Evolutionary conservation across 2,797 vertebrate genomes (phyloP).

Genomic region (Lateolabrax maculatus): DNA sequence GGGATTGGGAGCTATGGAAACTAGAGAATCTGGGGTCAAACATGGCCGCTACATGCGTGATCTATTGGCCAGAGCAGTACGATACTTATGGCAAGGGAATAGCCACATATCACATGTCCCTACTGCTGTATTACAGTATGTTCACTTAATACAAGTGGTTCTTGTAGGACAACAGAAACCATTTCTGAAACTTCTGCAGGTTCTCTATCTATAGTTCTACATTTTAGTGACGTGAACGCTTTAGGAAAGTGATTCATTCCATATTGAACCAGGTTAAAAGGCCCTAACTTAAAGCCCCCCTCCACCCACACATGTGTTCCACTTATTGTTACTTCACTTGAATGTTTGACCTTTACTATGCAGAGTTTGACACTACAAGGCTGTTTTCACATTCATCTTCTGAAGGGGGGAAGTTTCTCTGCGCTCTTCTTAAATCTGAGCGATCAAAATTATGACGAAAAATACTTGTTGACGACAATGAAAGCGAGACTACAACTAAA

Average conservation of each 20-base stretch:
- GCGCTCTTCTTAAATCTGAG: not conserved
- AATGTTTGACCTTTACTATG: not conserved
- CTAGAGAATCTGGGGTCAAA: conserved; percentile 61
- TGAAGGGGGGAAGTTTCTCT: not conserved
- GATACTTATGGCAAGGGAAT: conserved; percentile 38
- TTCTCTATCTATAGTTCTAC: not conserved
- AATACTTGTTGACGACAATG: too few species aligned
- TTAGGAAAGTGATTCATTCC: not conserved
- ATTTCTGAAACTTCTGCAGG: conserved; percentile 6
- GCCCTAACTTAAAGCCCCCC: not conserved
- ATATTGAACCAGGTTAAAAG: not conserved
- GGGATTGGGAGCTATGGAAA: conserved; percentile 65
- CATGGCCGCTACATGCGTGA: conserved; percentile 65
- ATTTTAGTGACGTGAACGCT: not conserved
- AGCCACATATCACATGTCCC: conserved; percentile 41
- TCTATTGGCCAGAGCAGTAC: conserved; percentile 59
- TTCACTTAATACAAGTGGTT: conserved; percentile 36
- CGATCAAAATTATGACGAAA: too few species aligned
- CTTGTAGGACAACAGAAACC: conserved; percentile 7
- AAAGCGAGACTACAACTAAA: too few species aligned
- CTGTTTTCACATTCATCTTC: not conserved
- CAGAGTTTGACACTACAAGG: not conserved
- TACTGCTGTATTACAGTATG: conserved; percentile 30
- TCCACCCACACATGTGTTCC: not conserved
- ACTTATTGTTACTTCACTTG: conserved; percentile 3